Percentiles rank a stretch among this genome's conserved stretches.
Evolutionary conservation across 2,113 vertebrate species (phyloP).

Genomic region (Sturnira hondurensis): DNA sequence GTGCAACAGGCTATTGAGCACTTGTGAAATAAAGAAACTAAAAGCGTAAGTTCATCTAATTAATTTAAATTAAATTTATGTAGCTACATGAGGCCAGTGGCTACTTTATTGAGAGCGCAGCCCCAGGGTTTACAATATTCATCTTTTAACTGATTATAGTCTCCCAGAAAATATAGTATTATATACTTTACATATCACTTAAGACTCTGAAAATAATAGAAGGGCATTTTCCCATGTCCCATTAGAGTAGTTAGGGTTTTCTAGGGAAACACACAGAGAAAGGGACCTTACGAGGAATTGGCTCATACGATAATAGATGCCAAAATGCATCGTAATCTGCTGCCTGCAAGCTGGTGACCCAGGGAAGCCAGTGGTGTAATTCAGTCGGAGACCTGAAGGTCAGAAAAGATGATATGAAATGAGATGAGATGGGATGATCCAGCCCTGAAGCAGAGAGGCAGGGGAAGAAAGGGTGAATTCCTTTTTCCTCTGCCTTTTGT

Average conservation of each 20-base stretch:
- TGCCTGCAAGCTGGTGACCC: neutral
- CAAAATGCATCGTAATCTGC: neutral
- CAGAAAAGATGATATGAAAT: neutral
- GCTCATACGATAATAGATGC: neutral
- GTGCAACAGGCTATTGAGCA: neutral
- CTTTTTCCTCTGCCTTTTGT: neutral
- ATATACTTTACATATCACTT: neutral
- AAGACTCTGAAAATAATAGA: neutral
- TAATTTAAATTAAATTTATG: neutral
- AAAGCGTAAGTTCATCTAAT: neutral
- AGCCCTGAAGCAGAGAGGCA: neutral
- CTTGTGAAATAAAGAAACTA: neutral
- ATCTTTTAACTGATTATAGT: neutral
- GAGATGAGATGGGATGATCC: neutral
- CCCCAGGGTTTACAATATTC: neutral
- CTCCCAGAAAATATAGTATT: neutral
- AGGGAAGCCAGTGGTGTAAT: neutral
- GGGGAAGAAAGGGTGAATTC: neutral
- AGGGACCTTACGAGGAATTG: neutral
- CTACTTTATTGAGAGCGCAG: neutral
- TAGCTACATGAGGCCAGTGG: neutral
- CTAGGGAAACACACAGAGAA: neutral
- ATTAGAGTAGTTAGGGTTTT: neutral
- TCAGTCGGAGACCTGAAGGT: neutral
- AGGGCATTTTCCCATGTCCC: neutral